Conservation (phyloP, 2,888 invertebrate genomes). For the Netelia virgata region DNA sequence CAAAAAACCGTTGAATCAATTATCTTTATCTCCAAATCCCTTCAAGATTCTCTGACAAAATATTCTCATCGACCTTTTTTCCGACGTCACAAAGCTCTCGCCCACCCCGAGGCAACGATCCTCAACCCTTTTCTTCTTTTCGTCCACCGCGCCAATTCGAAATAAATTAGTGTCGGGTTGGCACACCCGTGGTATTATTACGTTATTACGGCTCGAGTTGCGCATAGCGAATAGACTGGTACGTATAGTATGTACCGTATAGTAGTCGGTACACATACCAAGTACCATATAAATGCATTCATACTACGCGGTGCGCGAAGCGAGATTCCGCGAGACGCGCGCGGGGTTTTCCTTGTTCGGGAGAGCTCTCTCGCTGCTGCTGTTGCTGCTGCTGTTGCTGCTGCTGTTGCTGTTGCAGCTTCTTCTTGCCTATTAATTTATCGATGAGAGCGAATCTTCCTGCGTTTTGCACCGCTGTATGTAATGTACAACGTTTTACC, state of each 20-base stretch:
- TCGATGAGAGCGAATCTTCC: conserved; percentile 68
- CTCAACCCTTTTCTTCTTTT: conserved; percentile 52
- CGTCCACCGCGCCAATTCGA: conserved; percentile 60
- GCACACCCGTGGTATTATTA: conserved; percentile 71
- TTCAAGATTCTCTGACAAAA: no score
- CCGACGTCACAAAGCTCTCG: background rate
- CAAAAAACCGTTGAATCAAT: no score
- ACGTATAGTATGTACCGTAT: conserved; percentile 13
- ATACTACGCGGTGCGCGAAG: background rate
- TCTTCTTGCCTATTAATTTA: conserved; percentile 73
- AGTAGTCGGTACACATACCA: conserved; percentile 15
- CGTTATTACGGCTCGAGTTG: conserved; percentile 70
- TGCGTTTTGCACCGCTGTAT: conserved; percentile 26
- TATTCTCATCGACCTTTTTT: background rate
- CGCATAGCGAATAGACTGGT: background rate
- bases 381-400: no score
- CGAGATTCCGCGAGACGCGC: conserved; percentile 28
- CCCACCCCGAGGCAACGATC: conserved; percentile 56
- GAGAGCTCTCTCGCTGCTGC: conserved; percentile 1
- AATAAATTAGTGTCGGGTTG: conserved; percentile 69
- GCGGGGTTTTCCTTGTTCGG: conserved; percentile 18
- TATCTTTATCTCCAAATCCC: no score
- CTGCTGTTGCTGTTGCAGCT: conserved; percentile 11
- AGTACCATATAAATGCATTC: conserved; percentile 1
- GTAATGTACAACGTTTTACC: conserved; percentile 28